Percentiles rank a stretch among this genome's conserved stretches.
These are phyloP conservation scores for Ecdyonurus torrentis DNA, from an alignment of 2,888 invertebrate genomes.

Conservation along the genomic window DNA sequence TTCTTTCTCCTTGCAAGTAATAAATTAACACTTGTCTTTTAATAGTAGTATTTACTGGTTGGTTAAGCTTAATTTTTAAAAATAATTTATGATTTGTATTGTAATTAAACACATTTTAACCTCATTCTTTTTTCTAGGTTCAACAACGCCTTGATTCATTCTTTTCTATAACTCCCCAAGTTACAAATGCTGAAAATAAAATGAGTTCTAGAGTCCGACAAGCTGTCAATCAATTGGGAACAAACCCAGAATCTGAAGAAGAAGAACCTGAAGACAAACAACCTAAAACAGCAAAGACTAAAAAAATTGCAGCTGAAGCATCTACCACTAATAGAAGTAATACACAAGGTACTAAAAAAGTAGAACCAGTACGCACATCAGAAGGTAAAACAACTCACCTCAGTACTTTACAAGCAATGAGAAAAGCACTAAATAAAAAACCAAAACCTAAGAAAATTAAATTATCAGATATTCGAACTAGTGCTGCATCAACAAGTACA, in stretches of 20 bases:
- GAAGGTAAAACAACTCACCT: not conserved
- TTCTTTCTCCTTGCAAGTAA: too few relatives aligned
- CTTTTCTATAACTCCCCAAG: constrained; percentile 10
- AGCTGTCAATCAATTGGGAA: not conserved
- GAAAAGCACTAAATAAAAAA: not conserved
- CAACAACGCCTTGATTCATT: not conserved
- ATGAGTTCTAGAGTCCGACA: not conserved
- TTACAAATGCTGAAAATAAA: not conserved
- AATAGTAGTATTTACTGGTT: not conserved
- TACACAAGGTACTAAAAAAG: too few relatives aligned
- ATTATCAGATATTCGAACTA: constrained; percentile 11
- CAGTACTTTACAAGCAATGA: not conserved
- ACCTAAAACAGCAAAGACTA: not conserved
- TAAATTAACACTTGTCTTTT: not conserved
- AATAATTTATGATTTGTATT: not conserved
- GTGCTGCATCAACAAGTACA: too few relatives aligned
- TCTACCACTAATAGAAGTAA: not conserved
- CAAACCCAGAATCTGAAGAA: not conserved
- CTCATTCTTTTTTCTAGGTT: not conserved
- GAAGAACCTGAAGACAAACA: not conserved
- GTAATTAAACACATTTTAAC: too few relatives aligned
- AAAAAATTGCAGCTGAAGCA: not conserved
- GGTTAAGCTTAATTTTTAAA: too few relatives aligned
- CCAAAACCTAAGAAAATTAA: not conserved
- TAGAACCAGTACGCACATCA: too few relatives aligned